phyloP scores from a whole-genome alignment of 2,797 vertebrate species.

The Toxotes lorentzi region DNA sequence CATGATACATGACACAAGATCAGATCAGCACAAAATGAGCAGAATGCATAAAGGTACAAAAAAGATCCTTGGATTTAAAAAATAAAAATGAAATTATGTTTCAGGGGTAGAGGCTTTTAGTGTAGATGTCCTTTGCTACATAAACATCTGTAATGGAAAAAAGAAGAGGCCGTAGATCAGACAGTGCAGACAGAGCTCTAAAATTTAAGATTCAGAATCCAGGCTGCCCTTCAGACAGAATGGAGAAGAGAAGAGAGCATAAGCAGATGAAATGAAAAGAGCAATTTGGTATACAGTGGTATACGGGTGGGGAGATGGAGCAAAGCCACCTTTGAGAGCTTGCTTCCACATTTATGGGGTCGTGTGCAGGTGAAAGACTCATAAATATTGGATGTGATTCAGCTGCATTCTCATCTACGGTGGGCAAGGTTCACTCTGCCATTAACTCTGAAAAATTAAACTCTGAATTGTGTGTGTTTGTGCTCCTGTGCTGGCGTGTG shows the following conservation, averaged over 20 bases:
- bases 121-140: background rate
- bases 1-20: background rate
- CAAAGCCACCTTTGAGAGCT: constrained; percentile 2
- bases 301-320: constrained; percentile 6
- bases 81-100: background rate
- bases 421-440: constrained; percentile 26
- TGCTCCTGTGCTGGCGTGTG: constrained; percentile 2
- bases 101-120: background rate
- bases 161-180: background rate
- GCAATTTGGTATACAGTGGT: background rate
- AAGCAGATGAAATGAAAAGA: constrained; percentile 21
- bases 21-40: constrained; percentile 17
- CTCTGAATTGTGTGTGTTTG: constrained; percentile 15
- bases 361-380: constrained; percentile 37
- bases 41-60: constrained; percentile 1
- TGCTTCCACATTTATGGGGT: constrained; percentile 37
- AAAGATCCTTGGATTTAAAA: background rate
- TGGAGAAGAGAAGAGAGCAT: background rate
- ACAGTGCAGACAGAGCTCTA: constrained; percentile 1
- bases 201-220: constrained; percentile 1
- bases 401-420: constrained; percentile 17
- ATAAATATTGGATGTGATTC: constrained; percentile 67
- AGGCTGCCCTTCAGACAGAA: constrained; percentile 22
- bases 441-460: constrained; percentile 42
- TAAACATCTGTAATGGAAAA: background rate